phyloP scores from a whole-genome alignment of 1,140 invertebrate species.

The Drosophila triauraria region DNA sequence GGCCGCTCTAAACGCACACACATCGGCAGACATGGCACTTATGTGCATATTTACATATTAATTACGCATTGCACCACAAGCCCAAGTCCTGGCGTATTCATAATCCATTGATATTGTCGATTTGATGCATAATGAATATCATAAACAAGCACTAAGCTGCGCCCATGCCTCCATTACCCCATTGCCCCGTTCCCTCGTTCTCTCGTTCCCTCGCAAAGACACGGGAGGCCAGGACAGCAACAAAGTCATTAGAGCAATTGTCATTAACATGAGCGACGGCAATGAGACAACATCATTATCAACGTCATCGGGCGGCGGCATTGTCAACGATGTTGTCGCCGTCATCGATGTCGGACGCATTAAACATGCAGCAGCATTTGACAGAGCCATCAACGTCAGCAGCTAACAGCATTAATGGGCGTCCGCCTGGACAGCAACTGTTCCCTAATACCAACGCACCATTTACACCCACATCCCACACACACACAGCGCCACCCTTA shows the following conservation, averaged over 20 bases:
- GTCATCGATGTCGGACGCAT: conserved; percentile 75
- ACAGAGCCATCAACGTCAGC: conserved; percentile 81
- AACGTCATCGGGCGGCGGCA: conserved; percentile 57
- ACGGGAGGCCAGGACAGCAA: conserved; percentile 45
- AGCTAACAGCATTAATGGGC: conserved; percentile 80
- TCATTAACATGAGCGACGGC: conserved; percentile 79
- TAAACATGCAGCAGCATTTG: conserved; percentile 83
- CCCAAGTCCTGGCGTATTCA: conserved; percentile 68
- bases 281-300: conserved; percentile 83
- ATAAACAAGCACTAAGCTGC: conserved; percentile 70
- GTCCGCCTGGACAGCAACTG: conserved; percentile 42
- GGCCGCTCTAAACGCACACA: conserved; percentile 13
- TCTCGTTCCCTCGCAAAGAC: not conserved
- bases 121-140: conserved; percentile 82
- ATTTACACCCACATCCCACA: not conserved
- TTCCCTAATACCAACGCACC: conserved; percentile 13
- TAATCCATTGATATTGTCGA: conserved; percentile 82
- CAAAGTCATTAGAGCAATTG: conserved; percentile 83
- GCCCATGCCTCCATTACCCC: not conserved
- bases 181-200: not conserved
- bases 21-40: conserved; percentile 38
- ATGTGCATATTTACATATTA: conserved; percentile 80
- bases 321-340: conserved; percentile 65
- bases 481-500: not conserved
- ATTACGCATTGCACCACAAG: conserved; percentile 72